Evolutionary conservation across 2,113 vertebrate genomes (phyloP), one percentile per base, ranked within the genome.

Genomic region (Sceloporus tristichus): DNA sequence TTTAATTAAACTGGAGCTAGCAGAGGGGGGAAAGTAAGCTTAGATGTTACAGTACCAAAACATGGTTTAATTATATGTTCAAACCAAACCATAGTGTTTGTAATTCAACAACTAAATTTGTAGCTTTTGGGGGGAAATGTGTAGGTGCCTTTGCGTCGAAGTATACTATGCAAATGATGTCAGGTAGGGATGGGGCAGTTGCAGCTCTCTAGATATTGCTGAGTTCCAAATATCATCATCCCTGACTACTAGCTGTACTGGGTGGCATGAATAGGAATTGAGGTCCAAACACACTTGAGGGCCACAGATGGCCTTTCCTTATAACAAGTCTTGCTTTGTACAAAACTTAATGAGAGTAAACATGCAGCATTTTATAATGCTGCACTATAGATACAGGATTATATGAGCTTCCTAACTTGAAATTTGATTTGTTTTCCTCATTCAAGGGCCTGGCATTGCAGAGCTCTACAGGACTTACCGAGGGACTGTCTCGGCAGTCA

Each of bases 371-470:
- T 77, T 82, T 54, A 38, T 65, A 70, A 27, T 82, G 2, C 19
- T 65, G 27, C 11, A 9, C 85, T 74, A 75, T 90, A 84, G 79
- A 48, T n/a, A 59, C 3, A 85, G 27, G 85, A 2, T 82, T 2
- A 1, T 25, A 21, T n/a, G 18, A 16, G 3, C 59, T 27, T 0
- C 34, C 21, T 10, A 62, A 0, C 11, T 87, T 85, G 25, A n/a
- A 19, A 89, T 76, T 9, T 1, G 0, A 90, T 94, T 94, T 89
- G 88, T 94, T 42, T 80, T 3, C 38, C 79, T 91, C 5, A 87
- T 56, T 94, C 87, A 90, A 99, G 98, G 98, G 96, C 8, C 97
- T 97, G 11, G 93, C 97, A 79, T 88, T 97, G 66, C 98, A 97
- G 85, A 97, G 95, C 93, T 95, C 97, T 79, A 89, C 95, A 38